Evolutionary conservation across 2,797 vertebrate genomes (phyloP).

Genomic region (Rhinoraja longicauda): DNA sequence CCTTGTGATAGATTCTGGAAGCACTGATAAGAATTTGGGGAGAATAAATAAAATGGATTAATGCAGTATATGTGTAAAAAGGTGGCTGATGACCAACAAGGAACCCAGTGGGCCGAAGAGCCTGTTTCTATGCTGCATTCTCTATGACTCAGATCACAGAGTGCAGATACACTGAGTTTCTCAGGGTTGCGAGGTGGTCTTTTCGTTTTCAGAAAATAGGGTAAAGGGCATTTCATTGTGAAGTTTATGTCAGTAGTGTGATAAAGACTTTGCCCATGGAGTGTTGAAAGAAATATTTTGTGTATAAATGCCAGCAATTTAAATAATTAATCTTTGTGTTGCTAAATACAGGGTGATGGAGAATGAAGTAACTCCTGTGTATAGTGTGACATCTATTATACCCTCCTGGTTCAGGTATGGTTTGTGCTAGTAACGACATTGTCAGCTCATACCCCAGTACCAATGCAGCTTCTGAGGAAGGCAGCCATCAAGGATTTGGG

Average conservation of each 20-base stretch:
- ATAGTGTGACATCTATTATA: too few species aligned
- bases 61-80: too few species aligned
- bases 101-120: background rate
- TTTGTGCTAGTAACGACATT: background rate
- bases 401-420: background rate
- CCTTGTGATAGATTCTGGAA: too few species aligned
- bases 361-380: background rate
- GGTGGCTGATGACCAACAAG: background rate
- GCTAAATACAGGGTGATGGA: conserved; percentile 1
- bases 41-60: too few species aligned
- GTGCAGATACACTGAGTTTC: background rate
- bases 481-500: background rate
- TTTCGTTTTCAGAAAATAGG: background rate
- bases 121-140: background rate
- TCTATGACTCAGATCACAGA: background rate
- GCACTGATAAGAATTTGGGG: too few species aligned
- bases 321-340: background rate
- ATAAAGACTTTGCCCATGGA: too few species aligned
- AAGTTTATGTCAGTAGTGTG: too few species aligned
- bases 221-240: background rate
- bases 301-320: background rate
- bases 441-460: background rate
- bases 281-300: background rate
- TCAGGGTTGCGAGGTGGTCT: background rate
- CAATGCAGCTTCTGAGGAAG: background rate